Conservation (phyloP, 2,888 invertebrate species). For the Vannuccia rotundouncinata region DNA sequence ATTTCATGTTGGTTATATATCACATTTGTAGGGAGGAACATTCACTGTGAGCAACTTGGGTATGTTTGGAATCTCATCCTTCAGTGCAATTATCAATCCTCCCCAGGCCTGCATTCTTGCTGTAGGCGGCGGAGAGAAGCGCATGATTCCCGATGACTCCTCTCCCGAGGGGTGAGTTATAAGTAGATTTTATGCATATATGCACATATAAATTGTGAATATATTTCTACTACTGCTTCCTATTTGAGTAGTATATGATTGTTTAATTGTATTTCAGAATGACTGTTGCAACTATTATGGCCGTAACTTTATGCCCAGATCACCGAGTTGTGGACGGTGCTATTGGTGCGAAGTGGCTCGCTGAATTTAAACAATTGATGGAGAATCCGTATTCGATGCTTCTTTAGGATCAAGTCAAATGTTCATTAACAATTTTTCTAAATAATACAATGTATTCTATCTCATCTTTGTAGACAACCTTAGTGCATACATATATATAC, state of each 20-base stretch:
- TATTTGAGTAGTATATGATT: neutral
- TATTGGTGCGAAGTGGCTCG: conserved; percentile 90
- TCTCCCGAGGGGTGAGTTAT: conserved; percentile 68
- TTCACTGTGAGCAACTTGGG: conserved; percentile 88
- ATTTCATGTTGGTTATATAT: no score
- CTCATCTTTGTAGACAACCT: no score
- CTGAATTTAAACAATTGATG: conserved; percentile 75
- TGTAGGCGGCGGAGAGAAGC: conserved; percentile 71
- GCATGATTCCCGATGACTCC: conserved; percentile 68
- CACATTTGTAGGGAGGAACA: conserved; percentile 69
- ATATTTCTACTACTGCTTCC: neutral
- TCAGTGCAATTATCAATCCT: conserved; percentile 88
- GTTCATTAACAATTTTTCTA: no score
- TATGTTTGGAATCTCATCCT: conserved; percentile 82
- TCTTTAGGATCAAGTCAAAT: conserved; percentile 63
- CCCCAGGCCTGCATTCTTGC: conserved; percentile 86
- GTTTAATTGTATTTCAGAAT: neutral
- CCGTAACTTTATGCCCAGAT: conserved; percentile 89
- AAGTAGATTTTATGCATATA: neutral
- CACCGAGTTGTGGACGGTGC: conserved; percentile 96
- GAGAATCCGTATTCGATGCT: conserved; percentile 91
- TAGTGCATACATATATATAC: no score
- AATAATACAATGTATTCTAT: no score
- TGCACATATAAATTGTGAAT: neutral
- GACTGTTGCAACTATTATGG: conserved; percentile 65